Evolutionary conservation across 2,797 vertebrate species (phyloP), one percentile per base, ranked within the genome.

Genomic region (Varecia variegata): DNA sequence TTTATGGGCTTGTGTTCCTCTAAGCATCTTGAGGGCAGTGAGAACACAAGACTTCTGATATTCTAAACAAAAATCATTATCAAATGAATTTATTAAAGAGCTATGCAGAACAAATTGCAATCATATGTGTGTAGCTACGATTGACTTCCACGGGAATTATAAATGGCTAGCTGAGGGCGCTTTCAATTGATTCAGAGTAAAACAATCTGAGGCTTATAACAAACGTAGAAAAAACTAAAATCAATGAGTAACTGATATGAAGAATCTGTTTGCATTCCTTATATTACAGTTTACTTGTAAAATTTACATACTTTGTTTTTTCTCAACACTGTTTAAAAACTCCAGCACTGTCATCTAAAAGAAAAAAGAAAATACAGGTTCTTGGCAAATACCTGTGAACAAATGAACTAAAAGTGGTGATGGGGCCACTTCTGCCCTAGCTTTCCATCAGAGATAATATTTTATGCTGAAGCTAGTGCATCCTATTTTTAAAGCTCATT

Each of bases 1-100:
- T 93, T 86, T 81, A 80, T 0, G 14, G 58, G 71, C 71, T 62
- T 50, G 35, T 90, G 43, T 68, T 82, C 79, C 86, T 91, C 54
- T 56, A 67, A 93, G 85, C 56, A 84, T 84, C 74, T 73, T 52
- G 14, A 95, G 47, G 52, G 79, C n/a, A 85, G 27, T 50, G 52
- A 93, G 70, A 88, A 95, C 60, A 62, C 9, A 76, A 88, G 83
- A 67, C 84, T 97, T 87, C 82, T 91, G 60, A 83, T 95, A 84
- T 97, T 93, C 90, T 96, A 91, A 92, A 92, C 80, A 84, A 89
- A 90, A 97, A 56, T 68, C 90, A 84, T 92, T 73, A 97, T 85
- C 95, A 95, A 88, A 90, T 83, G 71, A 96, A 93, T 91, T 95
- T 89, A 94, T 68, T 96, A 92, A 82, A 91, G 86, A 93, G 85